These are phyloP conservation scores for Caenorhabditis remanei DNA, from an alignment of 1,140 invertebrate genomes.

Conservation along the genomic window DNA sequence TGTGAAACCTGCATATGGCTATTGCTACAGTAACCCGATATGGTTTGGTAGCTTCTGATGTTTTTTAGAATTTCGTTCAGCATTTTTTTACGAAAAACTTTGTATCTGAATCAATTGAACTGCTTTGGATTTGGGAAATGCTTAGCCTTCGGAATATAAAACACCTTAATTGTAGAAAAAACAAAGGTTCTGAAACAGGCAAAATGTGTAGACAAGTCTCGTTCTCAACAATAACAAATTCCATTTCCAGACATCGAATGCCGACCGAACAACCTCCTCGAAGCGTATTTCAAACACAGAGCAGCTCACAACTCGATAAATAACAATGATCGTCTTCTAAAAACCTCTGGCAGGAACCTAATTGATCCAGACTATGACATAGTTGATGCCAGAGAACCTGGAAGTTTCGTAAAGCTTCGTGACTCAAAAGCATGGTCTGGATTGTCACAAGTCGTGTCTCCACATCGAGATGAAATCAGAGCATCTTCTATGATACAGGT, in stretches of 20 bases:
- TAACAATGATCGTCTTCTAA: neutral
- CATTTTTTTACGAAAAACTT: no score
- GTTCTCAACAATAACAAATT: neutral
- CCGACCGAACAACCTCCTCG: slow-evolving; percentile 10
- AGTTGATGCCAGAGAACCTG: slow-evolving; percentile 14
- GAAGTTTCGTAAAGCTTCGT: slow-evolving; percentile 37
- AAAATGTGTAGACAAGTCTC: no score
- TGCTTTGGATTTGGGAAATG: no score
- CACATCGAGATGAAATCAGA: slow-evolving; percentile 51
- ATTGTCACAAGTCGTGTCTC: neutral
- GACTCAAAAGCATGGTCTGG: neutral
- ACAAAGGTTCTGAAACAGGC: no score
- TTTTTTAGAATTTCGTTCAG: no score
- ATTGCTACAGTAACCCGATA: no score
- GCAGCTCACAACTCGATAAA: slow-evolving; percentile 24
- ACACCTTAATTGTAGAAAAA: no score
- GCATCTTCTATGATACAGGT: slow-evolving; percentile 33
- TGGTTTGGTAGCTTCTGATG: no score
- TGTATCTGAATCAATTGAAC: no score
- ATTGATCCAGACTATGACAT: neutral
- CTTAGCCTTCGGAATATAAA: no score
- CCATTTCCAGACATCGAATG: neutral
- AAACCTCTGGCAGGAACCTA: neutral
- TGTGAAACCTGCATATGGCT: no score
- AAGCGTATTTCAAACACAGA: slow-evolving; percentile 40